Base-by-base conservation (phyloP, 2,797 vertebrate genomes). In the Ficedula albicollis region DNA sequence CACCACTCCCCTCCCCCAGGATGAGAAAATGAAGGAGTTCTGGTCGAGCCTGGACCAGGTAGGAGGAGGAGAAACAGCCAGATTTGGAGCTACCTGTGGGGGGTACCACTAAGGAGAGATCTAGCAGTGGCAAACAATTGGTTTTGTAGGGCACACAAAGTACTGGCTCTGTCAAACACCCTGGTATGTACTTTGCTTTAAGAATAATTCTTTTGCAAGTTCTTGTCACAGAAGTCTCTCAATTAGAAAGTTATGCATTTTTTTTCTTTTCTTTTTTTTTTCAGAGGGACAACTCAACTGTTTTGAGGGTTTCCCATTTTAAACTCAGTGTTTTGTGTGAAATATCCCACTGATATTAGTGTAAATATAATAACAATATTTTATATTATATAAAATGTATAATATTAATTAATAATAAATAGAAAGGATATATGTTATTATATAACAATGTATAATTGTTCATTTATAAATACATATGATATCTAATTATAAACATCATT, bases 221-320 rank as follows among this genome's bases (percentile, higher is more conserved):
- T 17, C 5, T 23, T 43, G 52, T 1, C 7, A 36, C 0, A 2
- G 9, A 30, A 46, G 17, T 22, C 5, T 56, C 43, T 49, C 55
- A 49, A 19, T 36, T 32, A 59, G 5, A 38, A 54, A 77, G 6
- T 3, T 41, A 15, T 27, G 5, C 25, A 12, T 43, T 43, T 43
- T 0, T 1, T 2, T 34, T 26, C 55, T 16, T 0, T 1, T 2
- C 30, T 72, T 72, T 54, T 52, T 52, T n/a, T 58, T 36, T 58
- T 18, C 38, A 34, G 9, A n/a, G 11, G 13, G 5, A 23, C 11
- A 69, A 34, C 27, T 43, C 5, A 76, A 6, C 7, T 48, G 43
- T 13, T n/a, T 23, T 64, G 56, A 80, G 2, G 2, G 2, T 27
- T 51, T 79, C 19, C 15, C 48, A 20, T 21, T 52, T 83, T 76